phyloP scores from a whole-genome alignment of 2,113 vertebrate species.

The Axis porcinus region DNA sequence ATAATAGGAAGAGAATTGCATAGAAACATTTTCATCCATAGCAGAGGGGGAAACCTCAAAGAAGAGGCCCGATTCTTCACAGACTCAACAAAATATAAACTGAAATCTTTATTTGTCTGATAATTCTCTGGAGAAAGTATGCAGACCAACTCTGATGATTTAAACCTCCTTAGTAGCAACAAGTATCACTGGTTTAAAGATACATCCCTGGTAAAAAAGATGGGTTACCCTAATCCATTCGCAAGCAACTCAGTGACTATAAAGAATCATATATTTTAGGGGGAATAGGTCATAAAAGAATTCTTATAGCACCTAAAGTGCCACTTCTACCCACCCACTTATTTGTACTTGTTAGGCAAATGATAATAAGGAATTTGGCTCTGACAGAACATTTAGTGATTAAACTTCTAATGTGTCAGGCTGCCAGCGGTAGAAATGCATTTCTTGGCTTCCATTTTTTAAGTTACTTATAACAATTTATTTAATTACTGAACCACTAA shows the following conservation, averaged over 20 bases:
- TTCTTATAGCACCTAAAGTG: conserved; percentile 18
- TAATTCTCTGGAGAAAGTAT: neutral
- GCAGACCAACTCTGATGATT: neutral
- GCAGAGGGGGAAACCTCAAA: neutral
- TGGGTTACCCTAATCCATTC: neutral
- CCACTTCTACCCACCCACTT: neutral
- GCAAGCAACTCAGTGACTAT: neutral
- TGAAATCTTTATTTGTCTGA: neutral
- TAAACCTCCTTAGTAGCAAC: neutral
- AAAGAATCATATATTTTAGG: neutral
- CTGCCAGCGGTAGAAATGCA: conserved; percentile 51
- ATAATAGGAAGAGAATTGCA: neutral
- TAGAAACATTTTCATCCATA: neutral
- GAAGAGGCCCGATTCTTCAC: neutral
- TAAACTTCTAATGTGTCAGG: conserved; percentile 53
- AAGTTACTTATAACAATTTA: conserved; percentile 60
- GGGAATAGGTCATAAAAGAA: conserved; percentile 11
- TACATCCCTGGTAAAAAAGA: neutral
- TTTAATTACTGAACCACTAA: conserved; percentile 62
- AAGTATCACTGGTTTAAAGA: neutral
- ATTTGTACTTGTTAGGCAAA: conserved; percentile 45
- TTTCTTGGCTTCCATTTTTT: conserved; percentile 54
- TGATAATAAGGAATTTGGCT: conserved; percentile 29
- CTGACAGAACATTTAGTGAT: conserved; percentile 53
- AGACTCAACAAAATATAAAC: neutral